These are phyloP conservation scores for Salmo trutta DNA, from an alignment of 2,797 vertebrate species.

Conservation along the genomic window DNA sequence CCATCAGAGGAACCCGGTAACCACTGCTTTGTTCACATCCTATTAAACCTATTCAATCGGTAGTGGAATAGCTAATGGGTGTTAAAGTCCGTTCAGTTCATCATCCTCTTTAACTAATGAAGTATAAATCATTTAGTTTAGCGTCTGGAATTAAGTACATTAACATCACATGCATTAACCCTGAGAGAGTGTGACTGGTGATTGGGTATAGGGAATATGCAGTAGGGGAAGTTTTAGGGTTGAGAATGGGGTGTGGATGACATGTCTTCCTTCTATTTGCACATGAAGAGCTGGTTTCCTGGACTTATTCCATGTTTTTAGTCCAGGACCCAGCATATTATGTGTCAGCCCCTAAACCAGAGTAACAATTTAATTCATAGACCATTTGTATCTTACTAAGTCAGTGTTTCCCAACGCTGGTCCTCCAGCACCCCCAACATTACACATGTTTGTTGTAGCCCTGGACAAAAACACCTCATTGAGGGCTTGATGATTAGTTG, in stretches of 20 bases:
- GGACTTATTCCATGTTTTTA: background rate
- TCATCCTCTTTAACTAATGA: conserved; percentile 13
- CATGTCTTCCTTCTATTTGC: background rate
- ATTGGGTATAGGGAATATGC: conserved; percentile 6
- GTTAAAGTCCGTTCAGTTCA: conserved; percentile 8
- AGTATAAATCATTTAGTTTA: conserved; percentile 16
- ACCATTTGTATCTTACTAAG: conserved; percentile 58
- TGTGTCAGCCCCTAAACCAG: conserved; percentile 18
- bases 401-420: no score
- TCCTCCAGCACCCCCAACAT: no score
- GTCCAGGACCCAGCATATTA: background rate
- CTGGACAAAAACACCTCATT: no score
- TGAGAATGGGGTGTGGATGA: background rate
- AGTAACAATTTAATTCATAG: conserved; percentile 47
- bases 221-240: conserved; percentile 10
- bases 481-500: no score
- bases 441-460: no score
- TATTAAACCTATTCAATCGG: conserved; percentile 17
- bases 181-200: conserved; percentile 4
- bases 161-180: conserved; percentile 14
- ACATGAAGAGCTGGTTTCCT: background rate
- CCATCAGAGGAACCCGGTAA: conserved; percentile 4
- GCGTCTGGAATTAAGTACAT: background rate
- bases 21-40: conserved; percentile 10
- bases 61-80: conserved; percentile 27